A percentile compares a stretch with the other conserved stretches of the same genome.
Conservation (phyloP, 92 coral and sea anemone genomes). For the Porites rus region DNA sequence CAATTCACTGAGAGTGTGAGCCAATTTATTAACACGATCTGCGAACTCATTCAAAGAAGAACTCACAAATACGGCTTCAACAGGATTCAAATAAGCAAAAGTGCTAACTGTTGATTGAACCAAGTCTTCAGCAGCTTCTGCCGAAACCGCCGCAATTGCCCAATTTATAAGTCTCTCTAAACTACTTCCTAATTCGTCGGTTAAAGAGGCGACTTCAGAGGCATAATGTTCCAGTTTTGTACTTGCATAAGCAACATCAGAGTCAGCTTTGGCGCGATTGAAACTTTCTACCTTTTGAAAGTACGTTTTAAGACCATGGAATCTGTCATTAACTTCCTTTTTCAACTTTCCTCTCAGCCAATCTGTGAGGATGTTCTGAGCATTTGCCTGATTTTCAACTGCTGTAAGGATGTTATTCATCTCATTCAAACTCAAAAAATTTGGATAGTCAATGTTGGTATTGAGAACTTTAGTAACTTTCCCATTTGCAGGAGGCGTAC, state of each 20-base stretch:
- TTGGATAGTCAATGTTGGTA: conserved; percentile 47
- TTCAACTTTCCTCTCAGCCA: conserved; percentile 39
- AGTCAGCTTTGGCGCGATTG: conserved; percentile 38
- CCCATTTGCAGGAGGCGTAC: conserved; percentile 8
- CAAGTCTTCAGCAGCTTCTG: conserved; percentile 44
- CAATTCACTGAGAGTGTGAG: neutral
- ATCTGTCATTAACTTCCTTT: conserved; percentile 28
- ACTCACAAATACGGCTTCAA: conserved; percentile 40
- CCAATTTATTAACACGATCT: conserved; percentile 34
- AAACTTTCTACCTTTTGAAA: conserved; percentile 40
- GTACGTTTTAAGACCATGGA: conserved; percentile 46
- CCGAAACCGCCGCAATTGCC: conserved; percentile 36
- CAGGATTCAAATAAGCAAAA: conserved; percentile 37
- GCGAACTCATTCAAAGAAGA: neutral
- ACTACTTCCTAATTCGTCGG: conserved; percentile 8
- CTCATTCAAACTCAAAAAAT: conserved; percentile 28
- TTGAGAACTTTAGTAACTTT: conserved; percentile 30
- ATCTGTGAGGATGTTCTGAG: conserved; percentile 4
- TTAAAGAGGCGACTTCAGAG: neutral
- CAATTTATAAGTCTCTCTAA: conserved; percentile 2
- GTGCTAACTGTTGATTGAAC: conserved; percentile 9
- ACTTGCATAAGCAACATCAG: conserved; percentile 34
- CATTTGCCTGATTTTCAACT: conserved; percentile 32
- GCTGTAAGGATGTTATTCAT: conserved; percentile 40
- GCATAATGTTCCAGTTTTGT: conserved; percentile 12